Evolutionary conservation across 2,888 invertebrate genomes (phyloP).

Genomic region (Smittia aterrima): DNA sequence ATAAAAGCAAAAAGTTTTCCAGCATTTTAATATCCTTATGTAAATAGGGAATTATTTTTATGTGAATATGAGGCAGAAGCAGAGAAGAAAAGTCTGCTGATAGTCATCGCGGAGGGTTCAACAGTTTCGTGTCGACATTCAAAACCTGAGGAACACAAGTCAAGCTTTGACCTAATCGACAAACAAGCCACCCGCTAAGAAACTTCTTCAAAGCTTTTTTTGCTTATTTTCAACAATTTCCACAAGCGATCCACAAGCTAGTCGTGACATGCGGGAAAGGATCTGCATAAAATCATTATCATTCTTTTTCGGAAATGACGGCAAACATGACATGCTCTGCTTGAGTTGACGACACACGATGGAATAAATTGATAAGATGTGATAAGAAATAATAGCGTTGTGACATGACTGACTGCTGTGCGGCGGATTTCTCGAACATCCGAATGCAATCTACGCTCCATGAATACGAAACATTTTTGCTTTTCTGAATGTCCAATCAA

Average conservation of each 20-base stretch:
- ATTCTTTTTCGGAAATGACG: background rate
- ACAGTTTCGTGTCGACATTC: no score
- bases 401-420: background rate
- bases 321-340: background rate
- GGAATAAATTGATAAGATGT: constrained; percentile 2
- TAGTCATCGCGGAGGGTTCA: background rate
- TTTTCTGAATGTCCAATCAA: constrained; percentile 3
- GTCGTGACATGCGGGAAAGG: background rate
- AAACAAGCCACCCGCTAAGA: no score
- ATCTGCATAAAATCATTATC: constrained; percentile 2
- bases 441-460: background rate
- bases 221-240: background rate
- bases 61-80: background rate
- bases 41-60: constrained; percentile 1
- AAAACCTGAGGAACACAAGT: no score
- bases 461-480: background rate
- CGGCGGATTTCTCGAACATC: background rate
- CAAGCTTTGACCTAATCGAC: no score
- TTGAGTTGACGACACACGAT: background rate
- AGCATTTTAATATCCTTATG: constrained; percentile 27
- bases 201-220: no score
- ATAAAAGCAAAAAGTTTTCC: background rate
- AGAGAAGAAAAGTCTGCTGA: background rate
- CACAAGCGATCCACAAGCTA: background rate
- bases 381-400: background rate